phyloP scores from a whole-genome alignment of 2,888 invertebrate species.

The Drosophila diplacantha region DNA sequence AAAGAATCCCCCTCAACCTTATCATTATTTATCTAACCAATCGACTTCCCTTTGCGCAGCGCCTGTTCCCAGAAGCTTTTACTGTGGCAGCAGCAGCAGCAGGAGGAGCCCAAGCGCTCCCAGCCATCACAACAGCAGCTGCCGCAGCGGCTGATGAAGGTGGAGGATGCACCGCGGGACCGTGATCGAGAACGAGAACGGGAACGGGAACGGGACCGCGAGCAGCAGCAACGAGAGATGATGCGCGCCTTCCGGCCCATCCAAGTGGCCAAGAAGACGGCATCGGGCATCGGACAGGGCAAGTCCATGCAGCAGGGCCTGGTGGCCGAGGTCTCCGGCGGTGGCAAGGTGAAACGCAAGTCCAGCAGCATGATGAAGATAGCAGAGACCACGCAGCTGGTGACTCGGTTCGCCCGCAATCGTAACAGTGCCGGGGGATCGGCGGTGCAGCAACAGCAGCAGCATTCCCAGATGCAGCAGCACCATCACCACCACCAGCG shows the following conservation, averaged over 20 bases:
- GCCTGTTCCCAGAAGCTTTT: conserved; percentile 83
- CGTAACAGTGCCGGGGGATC: conserved; percentile 41
- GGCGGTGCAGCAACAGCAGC: conserved; percentile 12
- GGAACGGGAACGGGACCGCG: conserved; percentile 11
- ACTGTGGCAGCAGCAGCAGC: conserved; percentile 74
- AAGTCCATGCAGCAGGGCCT: conserved; percentile 10
- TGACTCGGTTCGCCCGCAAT: conserved; percentile 61
- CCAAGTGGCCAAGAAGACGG: conserved; percentile 19
- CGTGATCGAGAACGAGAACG: conserved; percentile 9
- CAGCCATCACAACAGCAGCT: conserved; percentile 27
- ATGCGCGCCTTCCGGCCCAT: conserved; percentile 37
- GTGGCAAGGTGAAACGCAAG: conserved; percentile 53
- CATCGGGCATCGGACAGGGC: conserved; percentile 4
- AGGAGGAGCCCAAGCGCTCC: conserved; percentile 47
- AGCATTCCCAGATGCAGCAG: conserved; percentile 20
- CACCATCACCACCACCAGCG: conserved; percentile 30
- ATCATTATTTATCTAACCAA: background rate
- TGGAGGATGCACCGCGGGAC: conserved; percentile 48
- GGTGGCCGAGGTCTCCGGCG: conserved; percentile 8
- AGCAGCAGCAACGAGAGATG: conserved; percentile 22
- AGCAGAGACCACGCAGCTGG: conserved; percentile 69
- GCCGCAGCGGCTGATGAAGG: conserved; percentile 36
- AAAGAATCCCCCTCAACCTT: no score
- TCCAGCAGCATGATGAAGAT: conserved; percentile 67
- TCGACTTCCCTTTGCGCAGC: conserved; percentile 73